phyloP scores from a whole-genome alignment of 2,888 invertebrate species.

The Erebia ligea region DNA sequence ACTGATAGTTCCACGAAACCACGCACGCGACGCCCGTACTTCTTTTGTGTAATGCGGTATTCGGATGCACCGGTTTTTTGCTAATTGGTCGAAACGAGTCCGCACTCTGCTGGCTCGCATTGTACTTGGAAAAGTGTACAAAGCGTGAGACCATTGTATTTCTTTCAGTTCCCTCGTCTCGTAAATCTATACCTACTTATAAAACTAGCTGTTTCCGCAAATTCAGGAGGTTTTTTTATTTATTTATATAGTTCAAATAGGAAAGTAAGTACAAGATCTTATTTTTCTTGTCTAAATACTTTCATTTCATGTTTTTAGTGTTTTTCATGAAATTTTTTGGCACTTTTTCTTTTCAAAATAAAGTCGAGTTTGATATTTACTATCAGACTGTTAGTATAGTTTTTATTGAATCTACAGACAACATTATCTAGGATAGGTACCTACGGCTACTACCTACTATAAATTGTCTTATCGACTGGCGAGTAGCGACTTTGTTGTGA shows the following conservation, averaged over 20 bases:
- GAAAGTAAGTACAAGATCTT: not conserved
- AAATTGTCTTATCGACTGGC: not conserved
- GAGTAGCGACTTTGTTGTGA: not conserved
- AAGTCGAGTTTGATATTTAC: not conserved
- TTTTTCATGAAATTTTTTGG: not conserved
- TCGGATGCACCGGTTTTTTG: conserved; percentile 56
- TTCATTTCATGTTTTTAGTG: not conserved
- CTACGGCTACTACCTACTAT: too few species aligned
- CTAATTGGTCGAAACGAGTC: conserved; percentile 52
- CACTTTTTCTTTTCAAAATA: not conserved
- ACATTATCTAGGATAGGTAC: conserved; percentile 1
- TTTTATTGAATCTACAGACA: not conserved
- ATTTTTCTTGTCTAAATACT: not conserved
- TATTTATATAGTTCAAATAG: not conserved
- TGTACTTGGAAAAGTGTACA: conserved; percentile 20
- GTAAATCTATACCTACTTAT: not conserved
- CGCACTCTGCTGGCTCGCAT: conserved; percentile 41
- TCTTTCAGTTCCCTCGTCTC: conserved; percentile 3
- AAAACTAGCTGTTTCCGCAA: too few species aligned
- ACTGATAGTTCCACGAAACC: conserved; percentile 67
- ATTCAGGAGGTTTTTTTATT: too few species aligned
- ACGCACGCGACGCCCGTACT: conserved; percentile 68
- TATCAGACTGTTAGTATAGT: not conserved
- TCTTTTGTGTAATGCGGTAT: conserved; percentile 63
- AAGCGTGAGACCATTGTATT: conserved; percentile 17